These are phyloP conservation scores for Bembecia ichneumoniformis DNA, from an alignment of 2,888 invertebrate species.

Conservation along the genomic window DNA sequence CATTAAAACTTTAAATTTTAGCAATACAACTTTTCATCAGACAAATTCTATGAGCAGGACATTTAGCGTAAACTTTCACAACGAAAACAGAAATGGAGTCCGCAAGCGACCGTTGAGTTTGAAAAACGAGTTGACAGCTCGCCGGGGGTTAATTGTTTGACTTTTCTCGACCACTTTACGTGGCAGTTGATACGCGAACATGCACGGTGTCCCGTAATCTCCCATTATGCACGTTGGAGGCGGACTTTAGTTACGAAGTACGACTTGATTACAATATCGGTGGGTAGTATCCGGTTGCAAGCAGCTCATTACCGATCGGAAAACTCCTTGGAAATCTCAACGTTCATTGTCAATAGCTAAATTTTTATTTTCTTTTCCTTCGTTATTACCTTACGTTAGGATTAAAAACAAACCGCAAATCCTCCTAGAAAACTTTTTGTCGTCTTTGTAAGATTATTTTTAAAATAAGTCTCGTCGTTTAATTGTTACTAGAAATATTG, in stretches of 20 bases:
- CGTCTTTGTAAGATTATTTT: neutral
- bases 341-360: slow-evolving; percentile 29
- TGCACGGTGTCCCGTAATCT: slow-evolving; percentile 17
- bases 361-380: slow-evolving; percentile 12
- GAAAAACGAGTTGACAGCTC: slow-evolving; percentile 35
- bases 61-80: slow-evolving; percentile 15
- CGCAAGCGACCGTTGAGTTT: slow-evolving; percentile 23
- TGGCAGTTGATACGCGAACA: slow-evolving; percentile 38
- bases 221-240: slow-evolving; percentile 17
- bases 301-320: slow-evolving; percentile 19
- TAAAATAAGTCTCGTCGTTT: slow-evolving; percentile 30
- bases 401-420: slow-evolving; percentile 35
- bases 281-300: slow-evolving; percentile 10
- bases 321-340: slow-evolving; percentile 24
- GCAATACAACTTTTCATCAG: slow-evolving; percentile 19
- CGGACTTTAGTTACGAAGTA: slow-evolving; percentile 20
- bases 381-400: slow-evolving; percentile 39
- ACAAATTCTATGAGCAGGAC: slow-evolving; percentile 20
- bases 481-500: slow-evolving; percentile 12
- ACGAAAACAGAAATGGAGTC: slow-evolving; percentile 23
- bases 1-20: slow-evolving; percentile 19
- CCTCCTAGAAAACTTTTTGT: neutral
- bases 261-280: slow-evolving; percentile 28
- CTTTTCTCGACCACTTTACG: slow-evolving; percentile 42
- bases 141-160: slow-evolving; percentile 51